A percentile compares a stretch with the other conserved stretches of the same genome.
Conservation (phyloP, 2,797 vertebrate genomes). For the Myotis daubentonii region DNA sequence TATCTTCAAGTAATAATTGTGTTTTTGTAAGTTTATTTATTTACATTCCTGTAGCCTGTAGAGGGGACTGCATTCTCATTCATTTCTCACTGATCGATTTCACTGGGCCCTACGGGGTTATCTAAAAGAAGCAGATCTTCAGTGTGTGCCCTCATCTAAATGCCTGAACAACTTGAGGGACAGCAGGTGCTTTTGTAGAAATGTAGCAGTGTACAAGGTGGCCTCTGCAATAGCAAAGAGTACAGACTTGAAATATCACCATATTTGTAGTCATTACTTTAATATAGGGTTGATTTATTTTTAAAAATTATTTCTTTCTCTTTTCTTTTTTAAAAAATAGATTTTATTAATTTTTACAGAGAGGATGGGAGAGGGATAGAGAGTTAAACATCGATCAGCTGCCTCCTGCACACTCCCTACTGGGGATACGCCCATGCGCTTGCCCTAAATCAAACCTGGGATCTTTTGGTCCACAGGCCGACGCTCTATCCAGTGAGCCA, state of each 20-base stretch:
- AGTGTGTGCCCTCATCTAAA: not conserved
- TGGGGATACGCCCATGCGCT: too few species aligned
- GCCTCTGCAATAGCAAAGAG: not conserved
- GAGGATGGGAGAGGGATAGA: too few species aligned
- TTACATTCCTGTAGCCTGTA: not conserved
- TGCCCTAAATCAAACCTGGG: too few species aligned
- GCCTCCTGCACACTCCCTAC: too few species aligned
- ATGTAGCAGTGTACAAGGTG: not conserved
- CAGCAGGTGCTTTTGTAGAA: not conserved
- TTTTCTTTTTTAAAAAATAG: not conserved
- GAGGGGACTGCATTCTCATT: not conserved
- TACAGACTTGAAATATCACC: not conserved
- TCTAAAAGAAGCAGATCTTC: not conserved
- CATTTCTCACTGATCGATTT: not conserved
- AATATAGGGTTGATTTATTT: not conserved
- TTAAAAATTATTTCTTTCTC: not conserved
- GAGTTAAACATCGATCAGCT: too few species aligned
- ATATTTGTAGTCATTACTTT: not conserved
- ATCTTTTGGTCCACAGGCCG: too few species aligned
- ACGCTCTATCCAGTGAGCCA: too few species aligned
- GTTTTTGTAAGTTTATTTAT: not conserved
- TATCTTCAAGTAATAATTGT: not conserved
- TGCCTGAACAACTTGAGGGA: not conserved
- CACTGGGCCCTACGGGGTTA: not conserved
- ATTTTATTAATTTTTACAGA: too few species aligned